Base-by-base conservation (phyloP, 2,888 invertebrate species). In the Pterobdella sp. region DNA sequence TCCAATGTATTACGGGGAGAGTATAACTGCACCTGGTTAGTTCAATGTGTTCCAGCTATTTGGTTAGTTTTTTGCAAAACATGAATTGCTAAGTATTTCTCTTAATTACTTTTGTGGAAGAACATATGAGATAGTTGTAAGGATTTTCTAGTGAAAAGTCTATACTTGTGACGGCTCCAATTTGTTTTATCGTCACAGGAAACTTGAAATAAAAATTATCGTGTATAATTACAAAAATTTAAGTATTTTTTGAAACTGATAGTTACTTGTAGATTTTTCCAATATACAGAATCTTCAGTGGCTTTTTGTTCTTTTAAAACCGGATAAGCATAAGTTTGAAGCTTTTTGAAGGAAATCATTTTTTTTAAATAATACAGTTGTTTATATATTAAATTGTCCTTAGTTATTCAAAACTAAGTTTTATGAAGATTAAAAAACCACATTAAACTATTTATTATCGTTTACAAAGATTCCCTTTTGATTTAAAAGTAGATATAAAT, bases 111-210 rank as follows among this genome's bases (percentile, higher is more conserved):
- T 92, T 88, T 0, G 92, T 91, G 0, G 94, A 94, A 81, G 91
- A 93, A 72, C 96, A 94, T 29, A 93, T 91, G 7, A 94, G 94
- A 85, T 95, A 92, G 82, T 91, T 89, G 85, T 92, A 88, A 0
- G 95, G 94, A 80, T 92, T 90, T 14, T 90, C 87, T 0, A 93
- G 92, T 75, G 92, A 91, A 81, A 96, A 93, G 82, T 94, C 91
- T 64, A 96, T 88, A 80, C 91, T 90, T 81, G 94, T 93, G 72
- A 97, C 91, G 0, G 92, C 89, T 32, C 93, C 93, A 84, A 91
- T 93, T 84, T 96, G 95, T 84, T 95, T 94, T 0, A 93, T 88
- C 56, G 93, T 86, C 1, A 92, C 90, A 35, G 94, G 93, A 74
- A 88, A 87, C 94, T 91, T 81, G 60, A 79, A 84, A 81, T 73